Evolutionary conservation across 2,888 invertebrate species (phyloP).

Genomic region (Biston betularia): DNA sequence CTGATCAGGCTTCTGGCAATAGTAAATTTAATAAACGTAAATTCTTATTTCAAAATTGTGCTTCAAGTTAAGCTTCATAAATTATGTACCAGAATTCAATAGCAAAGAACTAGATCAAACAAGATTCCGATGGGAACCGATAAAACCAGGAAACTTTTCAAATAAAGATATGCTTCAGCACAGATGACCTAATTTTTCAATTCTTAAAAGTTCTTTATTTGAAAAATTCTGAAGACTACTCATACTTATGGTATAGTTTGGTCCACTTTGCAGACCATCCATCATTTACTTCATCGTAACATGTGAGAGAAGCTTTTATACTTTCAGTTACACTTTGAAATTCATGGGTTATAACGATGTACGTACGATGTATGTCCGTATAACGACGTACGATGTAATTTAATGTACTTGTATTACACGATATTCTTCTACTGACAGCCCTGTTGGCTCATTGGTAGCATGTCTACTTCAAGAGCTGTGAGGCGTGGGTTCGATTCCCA

Average conservation of each 20-base stretch:
- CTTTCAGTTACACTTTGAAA: constrained; percentile 25
- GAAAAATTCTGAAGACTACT: constrained; percentile 44
- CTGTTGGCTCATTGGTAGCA: too few relatives aligned
- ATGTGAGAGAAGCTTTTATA: constrained; percentile 26
- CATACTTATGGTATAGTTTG: constrained; percentile 36
- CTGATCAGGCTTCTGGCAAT: neutral
- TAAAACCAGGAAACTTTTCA: constrained; percentile 58
- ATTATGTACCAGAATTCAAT: constrained; percentile 35
- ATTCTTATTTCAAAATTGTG: neutral
- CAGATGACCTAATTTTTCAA: constrained; percentile 62
- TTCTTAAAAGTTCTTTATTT: constrained; percentile 49
- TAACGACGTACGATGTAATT: constrained; percentile 15
- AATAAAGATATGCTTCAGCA: constrained; percentile 60
- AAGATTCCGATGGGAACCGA: constrained; percentile 43
- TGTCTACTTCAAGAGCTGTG: too few relatives aligned
- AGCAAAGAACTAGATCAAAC: constrained; percentile 44
- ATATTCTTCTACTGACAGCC: too few relatives aligned
- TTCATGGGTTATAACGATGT: constrained; percentile 22
- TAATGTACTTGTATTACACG: constrained; percentile 6
- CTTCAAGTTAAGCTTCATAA: constrained; percentile 6
- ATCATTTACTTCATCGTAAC: constrained; percentile 25
- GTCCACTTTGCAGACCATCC: constrained; percentile 29
- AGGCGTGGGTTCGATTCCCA: too few relatives aligned
- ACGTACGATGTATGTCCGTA: constrained; percentile 8
- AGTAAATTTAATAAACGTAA: neutral